Conservation (phyloP, 1,140 invertebrate species). For the Araneus ventricosus region DNA sequence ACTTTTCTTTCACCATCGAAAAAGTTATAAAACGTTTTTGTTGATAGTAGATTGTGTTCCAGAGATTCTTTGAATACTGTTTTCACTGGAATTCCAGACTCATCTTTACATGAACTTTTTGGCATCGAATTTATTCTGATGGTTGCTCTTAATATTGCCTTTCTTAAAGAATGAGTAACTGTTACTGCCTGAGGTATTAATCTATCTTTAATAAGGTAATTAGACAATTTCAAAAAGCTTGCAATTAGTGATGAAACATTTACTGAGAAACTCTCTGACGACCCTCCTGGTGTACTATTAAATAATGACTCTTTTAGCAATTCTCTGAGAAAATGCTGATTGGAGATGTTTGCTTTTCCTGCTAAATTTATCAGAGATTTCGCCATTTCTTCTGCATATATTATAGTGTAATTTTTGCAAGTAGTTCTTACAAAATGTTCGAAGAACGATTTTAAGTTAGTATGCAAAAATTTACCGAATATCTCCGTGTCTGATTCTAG, state of each 20-base stretch:
- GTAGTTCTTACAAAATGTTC: not conserved
- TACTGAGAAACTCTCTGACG: not conserved
- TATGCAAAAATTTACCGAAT: not conserved
- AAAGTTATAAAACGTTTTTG: constrained; percentile 1
- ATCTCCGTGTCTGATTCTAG: not conserved
- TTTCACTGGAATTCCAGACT: not conserved
- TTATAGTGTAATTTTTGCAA: not conserved
- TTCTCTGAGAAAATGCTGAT: not conserved
- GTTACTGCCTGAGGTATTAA: not conserved
- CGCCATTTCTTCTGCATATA: constrained; percentile 23
- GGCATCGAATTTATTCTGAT: not conserved
- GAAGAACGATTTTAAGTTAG: not conserved
- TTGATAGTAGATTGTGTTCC: not conserved
- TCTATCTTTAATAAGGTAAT: not conserved
- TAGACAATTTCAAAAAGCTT: constrained; percentile 4
- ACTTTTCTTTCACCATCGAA: not conserved
- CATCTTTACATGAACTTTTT: not conserved
- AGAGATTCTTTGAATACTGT: constrained; percentile 1
- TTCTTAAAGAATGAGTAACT: not conserved
- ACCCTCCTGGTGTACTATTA: not conserved
- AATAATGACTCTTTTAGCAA: not conserved
- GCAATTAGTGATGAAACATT: not conserved
- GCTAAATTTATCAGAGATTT: not conserved
- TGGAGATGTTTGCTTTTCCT: too few relatives aligned
- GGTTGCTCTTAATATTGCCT: not conserved